phyloP scores from a whole-genome alignment of 2,888 invertebrate genomes.

The Tillus elongatus region DNA sequence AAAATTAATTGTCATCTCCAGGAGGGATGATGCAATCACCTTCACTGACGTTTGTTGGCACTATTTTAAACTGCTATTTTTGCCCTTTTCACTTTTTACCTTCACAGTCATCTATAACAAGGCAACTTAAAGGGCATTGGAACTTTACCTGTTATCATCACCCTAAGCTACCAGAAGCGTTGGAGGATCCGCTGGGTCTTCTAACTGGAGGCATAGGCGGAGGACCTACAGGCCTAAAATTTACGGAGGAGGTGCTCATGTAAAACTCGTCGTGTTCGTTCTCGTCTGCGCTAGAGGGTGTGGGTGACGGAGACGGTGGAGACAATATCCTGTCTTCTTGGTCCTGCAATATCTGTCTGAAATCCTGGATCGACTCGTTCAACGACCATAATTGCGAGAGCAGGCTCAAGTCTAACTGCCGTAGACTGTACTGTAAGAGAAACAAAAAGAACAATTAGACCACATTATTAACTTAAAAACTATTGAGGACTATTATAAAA shows the following conservation, averaged over 20 bases:
- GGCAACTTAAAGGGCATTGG: too few relatives aligned
- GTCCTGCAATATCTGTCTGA: constrained; percentile 59
- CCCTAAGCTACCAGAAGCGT: constrained; percentile 21
- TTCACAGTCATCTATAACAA: too few relatives aligned
- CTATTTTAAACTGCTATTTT: too few relatives aligned
- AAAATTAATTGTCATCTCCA: too few relatives aligned
- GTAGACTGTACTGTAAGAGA: constrained; percentile 69
- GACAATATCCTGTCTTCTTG: constrained; percentile 40
- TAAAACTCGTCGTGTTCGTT: constrained; percentile 34
- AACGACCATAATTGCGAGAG: constrained; percentile 86
- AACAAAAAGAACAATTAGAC: too few relatives aligned
- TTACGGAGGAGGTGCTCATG: constrained; percentile 33
- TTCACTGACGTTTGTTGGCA: too few relatives aligned
- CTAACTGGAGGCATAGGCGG: constrained; percentile 39
- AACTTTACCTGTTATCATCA: too few relatives aligned
- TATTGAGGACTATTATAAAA: too few relatives aligned
- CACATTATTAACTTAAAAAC: too few relatives aligned
- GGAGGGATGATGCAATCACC: too few relatives aligned
- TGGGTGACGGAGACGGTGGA: constrained; percentile 48
- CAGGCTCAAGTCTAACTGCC: constrained; percentile 81
- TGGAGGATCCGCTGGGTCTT: constrained; percentile 26
- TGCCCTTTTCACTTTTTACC: too few relatives aligned
- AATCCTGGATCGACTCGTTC: constrained; percentile 86
- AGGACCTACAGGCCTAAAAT: constrained; percentile 40
- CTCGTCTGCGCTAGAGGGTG: constrained; percentile 46